Conservation (phyloP, 2,797 vertebrate species). For the Cuculus canorus region DNA sequence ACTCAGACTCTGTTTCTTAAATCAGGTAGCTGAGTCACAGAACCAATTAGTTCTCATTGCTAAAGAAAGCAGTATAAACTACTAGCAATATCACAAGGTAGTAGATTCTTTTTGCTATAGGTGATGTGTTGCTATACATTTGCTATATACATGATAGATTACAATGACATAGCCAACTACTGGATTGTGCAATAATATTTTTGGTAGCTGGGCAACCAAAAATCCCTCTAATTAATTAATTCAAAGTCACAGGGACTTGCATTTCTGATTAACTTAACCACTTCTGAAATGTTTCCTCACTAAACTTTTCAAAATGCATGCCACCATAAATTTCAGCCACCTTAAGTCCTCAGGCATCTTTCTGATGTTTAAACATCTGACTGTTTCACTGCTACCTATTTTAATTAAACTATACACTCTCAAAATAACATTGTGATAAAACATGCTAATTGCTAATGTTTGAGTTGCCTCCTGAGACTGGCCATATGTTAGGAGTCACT, state of each 20-base stretch:
- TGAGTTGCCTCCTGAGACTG: slow-evolving; percentile 36
- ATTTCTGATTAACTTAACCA: background rate
- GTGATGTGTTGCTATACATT: background rate
- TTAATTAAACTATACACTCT: slow-evolving; percentile 67
- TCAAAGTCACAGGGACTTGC: background rate
- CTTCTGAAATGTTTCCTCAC: slow-evolving; percentile 3
- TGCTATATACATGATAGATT: background rate
- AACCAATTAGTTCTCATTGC: background rate
- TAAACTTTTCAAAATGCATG: slow-evolving; percentile 12
- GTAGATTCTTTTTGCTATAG: background rate
- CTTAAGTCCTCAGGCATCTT: slow-evolving; percentile 45
- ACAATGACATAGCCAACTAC: background rate
- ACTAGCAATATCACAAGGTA: background rate
- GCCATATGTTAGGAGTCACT: slow-evolving; percentile 46
- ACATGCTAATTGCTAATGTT: slow-evolving; percentile 47
- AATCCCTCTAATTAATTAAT: background rate
- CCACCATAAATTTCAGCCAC: slow-evolving; percentile 13
- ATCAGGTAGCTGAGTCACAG: background rate
- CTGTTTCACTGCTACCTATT: slow-evolving; percentile 31
- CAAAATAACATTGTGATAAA: slow-evolving; percentile 60
- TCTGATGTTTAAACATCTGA: slow-evolving; percentile 31
- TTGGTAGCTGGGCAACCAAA: background rate
- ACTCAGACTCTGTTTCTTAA: background rate
- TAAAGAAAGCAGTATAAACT: background rate
- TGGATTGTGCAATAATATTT: background rate